Evolutionary conservation across 2,888 invertebrate species (phyloP).

Genomic region (Baronia brevicornis): DNA sequence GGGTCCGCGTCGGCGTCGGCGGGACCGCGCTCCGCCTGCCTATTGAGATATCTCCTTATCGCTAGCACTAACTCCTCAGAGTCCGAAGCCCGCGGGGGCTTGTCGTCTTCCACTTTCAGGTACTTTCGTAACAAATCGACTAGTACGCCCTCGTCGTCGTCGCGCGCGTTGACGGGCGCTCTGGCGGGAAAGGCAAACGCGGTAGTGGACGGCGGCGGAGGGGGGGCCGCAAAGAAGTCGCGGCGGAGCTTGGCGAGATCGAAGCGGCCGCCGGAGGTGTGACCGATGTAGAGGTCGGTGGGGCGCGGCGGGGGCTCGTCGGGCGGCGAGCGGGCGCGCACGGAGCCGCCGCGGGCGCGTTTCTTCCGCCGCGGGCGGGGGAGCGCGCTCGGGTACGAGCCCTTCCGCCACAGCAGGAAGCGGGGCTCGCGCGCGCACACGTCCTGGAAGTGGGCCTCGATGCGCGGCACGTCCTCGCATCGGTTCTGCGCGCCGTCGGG

Average conservation of each 20-base stretch:
- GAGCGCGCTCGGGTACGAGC: constrained; percentile 86
- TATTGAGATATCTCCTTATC: constrained; percentile 74
- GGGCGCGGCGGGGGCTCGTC: constrained; percentile 76
- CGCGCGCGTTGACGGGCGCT: constrained; percentile 30
- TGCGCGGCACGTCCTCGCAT: constrained; percentile 84
- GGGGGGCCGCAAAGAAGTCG: constrained; percentile 77
- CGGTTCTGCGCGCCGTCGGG: constrained; percentile 87
- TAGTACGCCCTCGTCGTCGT: constrained; percentile 73
- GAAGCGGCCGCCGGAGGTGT: constrained; percentile 78
- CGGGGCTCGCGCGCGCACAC: constrained; percentile 86
- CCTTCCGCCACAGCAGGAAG: constrained; percentile 88
- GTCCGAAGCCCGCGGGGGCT: constrained; percentile 61
- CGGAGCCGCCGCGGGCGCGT: constrained; percentile 79
- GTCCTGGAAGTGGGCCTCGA: constrained; percentile 90
- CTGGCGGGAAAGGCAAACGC: constrained; percentile 41
- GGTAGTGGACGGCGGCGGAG: constrained; percentile 38
- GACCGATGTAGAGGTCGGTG: constrained; percentile 62
- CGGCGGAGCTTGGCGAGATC: constrained; percentile 81
- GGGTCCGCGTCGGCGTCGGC: constrained; percentile 47
- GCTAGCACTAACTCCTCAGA: constrained; percentile 79
- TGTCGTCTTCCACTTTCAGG: constrained; percentile 76
- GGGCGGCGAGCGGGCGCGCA: constrained; percentile 79
- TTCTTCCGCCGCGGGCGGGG: constrained; percentile 74
- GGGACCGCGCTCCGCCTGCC: constrained; percentile 49
- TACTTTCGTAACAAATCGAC: constrained; percentile 81